These are phyloP conservation scores for Choloepus didactylus DNA, from an alignment of 2,797 vertebrate species.

Conservation along the genomic window DNA sequence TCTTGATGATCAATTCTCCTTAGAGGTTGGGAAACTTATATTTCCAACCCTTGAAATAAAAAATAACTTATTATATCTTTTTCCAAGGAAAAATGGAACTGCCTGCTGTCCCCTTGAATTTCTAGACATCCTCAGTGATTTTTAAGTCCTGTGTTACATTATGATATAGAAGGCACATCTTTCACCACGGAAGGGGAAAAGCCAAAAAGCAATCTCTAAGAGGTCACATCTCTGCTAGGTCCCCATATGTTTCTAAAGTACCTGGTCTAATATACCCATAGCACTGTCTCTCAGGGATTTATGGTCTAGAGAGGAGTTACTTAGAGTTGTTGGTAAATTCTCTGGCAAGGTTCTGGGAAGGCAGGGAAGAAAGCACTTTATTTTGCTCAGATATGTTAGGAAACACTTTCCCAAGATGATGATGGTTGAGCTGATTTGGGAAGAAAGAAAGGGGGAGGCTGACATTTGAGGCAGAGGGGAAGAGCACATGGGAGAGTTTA, in stretches of 20 bases:
- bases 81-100: slow-evolving; percentile 15
- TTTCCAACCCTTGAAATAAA: background rate
- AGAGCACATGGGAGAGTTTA: background rate
- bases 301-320: background rate
- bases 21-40: background rate
- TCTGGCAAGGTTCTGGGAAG: background rate
- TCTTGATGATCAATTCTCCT: background rate
- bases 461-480: background rate
- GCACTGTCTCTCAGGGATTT: background rate
- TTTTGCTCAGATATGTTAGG: slow-evolving; percentile 5
- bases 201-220: background rate
- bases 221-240: background rate
- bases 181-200: background rate
- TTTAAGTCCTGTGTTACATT: slow-evolving; percentile 14
- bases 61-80: background rate
- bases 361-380: background rate
- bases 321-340: slow-evolving; percentile 9
- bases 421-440: slow-evolving; percentile 19
- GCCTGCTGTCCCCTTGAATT: background rate
- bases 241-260: background rate
- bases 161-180: background rate
- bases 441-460: background rate
- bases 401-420: slow-evolving; percentile 5
- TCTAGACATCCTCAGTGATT: background rate
- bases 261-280: background rate